phyloP scores from a whole-genome alignment of 2,888 invertebrate genomes.

The Conops quadrifasciatus region DNA sequence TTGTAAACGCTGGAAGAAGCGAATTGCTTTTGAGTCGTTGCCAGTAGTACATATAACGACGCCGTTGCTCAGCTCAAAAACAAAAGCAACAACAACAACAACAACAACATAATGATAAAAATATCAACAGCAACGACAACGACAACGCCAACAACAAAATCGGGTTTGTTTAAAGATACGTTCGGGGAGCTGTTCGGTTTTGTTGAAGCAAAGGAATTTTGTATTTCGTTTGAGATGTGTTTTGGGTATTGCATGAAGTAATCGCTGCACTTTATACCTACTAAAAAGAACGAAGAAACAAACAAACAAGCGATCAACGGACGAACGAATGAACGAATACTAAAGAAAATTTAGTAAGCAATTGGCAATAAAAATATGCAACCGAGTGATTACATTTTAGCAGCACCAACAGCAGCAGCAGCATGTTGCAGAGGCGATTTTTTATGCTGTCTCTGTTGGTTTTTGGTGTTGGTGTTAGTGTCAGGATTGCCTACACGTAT shows the following conservation, averaged over 20 bases:
- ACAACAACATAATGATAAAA: background rate
- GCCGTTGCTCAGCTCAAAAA: background rate
- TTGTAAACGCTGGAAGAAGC: slow-evolving; percentile 12
- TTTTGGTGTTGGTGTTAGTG: slow-evolving; percentile 16
- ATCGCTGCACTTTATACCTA: background rate
- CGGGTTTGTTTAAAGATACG: background rate
- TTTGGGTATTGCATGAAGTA: slow-evolving; percentile 4
- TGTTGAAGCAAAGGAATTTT: no score
- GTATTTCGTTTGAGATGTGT: no score
- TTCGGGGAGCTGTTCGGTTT: no score
- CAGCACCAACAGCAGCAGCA: background rate
- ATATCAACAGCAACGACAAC: background rate
- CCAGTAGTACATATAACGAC: background rate
- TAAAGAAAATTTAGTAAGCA: background rate
- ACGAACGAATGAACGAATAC: background rate
- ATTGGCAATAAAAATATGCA: slow-evolving; percentile 4
- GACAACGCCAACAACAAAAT: background rate
- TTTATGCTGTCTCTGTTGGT: slow-evolving; percentile 12
- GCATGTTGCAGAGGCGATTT: slow-evolving; percentile 1
- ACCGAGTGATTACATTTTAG: background rate
- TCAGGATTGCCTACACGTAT: background rate
- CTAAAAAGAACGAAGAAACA: background rate
- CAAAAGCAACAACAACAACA: background rate
- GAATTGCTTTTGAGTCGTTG: slow-evolving; percentile 22
- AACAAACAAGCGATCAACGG: background rate